Base-by-base conservation (phyloP, 2,888 invertebrate genomes). In the Caenorhabditis uteleia region DNA sequence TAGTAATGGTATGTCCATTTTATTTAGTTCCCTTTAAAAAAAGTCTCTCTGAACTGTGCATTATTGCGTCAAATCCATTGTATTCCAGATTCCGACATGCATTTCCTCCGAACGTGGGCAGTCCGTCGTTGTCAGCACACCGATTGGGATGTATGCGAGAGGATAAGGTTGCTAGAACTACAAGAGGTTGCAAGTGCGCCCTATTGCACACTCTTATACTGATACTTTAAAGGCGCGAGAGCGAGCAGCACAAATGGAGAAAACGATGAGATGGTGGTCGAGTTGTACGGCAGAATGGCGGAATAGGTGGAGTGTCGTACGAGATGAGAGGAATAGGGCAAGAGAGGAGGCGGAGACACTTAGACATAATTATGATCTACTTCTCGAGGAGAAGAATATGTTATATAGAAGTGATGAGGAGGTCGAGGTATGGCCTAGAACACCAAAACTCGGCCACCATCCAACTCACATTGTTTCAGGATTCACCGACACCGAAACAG, bases 231-330 rank as follows among this genome's bases (percentile, higher is more conserved):
- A 77, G 77, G 93, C 94, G 0, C 87, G 93, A 72, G 93, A 93
- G 3, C 86, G 95, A 67, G 93, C 94, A 16, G 91, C 93, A 0
- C 95, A 97, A 85, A 97, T 97, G 97, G 97, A 97, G 84, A 95
- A 95, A 85, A 97, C 95, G 0, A 95, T 97, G 95, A 74, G 94
- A 59, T 97, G 95, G 95, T 97, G 90, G 95, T 94, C 91, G 48
- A 95, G 95, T 85, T 97, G 97, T 84, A 95, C 95, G 0, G 92
- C 94, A 1, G 92, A 92, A 83, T 93, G 93, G 93, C 87, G 93
- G 31, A 91, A 91, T 83, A 95, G 95, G 83, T 97, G 95, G 95
- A 65, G 67, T 29, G 64, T 56, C 5, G 77, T 79, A 2, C 88
- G 94, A 51, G 92, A 90, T 83, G 95, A 95, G 86, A 88, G 95